These are phyloP conservation scores for Lasius platythorax DNA, from an alignment of 2,888 invertebrate species.

Conservation along the genomic window DNA sequence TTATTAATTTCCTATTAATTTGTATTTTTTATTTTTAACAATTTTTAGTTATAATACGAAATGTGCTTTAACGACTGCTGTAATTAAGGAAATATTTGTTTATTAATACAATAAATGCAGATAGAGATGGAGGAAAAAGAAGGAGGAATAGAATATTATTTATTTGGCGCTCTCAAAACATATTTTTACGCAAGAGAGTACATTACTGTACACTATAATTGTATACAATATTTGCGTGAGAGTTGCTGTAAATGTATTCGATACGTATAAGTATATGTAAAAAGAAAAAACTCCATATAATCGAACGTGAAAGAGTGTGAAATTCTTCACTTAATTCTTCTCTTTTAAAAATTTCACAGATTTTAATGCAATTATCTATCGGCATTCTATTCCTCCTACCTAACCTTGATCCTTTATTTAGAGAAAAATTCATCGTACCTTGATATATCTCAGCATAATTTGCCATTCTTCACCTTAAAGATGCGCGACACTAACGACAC, in stretches of 20 bases:
- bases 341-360: not conserved
- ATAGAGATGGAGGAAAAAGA: not conserved
- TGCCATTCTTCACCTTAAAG: not conserved
- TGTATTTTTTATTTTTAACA: not conserved
- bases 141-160: not conserved
- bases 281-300: not conserved
- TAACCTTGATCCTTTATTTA: not conserved
- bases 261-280: not conserved
- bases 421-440: constrained; percentile 9
- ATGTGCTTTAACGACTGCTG: not conserved
- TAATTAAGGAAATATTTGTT: constrained; percentile 4
- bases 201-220: not conserved
- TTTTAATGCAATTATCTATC: not conserved
- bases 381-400: not conserved
- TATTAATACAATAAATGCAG: not conserved
- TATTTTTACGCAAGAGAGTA: not conserved
- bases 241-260: not conserved
- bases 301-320: not conserved
- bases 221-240: not conserved
- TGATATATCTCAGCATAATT: not conserved
- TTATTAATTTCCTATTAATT: not conserved
- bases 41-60: not conserved
- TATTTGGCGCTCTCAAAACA: not conserved
- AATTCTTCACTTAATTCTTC: not conserved
- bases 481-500: not conserved